phyloP scores from a whole-genome alignment of 2,797 vertebrate genomes.

The Dendrocincla fuliginosa region DNA sequence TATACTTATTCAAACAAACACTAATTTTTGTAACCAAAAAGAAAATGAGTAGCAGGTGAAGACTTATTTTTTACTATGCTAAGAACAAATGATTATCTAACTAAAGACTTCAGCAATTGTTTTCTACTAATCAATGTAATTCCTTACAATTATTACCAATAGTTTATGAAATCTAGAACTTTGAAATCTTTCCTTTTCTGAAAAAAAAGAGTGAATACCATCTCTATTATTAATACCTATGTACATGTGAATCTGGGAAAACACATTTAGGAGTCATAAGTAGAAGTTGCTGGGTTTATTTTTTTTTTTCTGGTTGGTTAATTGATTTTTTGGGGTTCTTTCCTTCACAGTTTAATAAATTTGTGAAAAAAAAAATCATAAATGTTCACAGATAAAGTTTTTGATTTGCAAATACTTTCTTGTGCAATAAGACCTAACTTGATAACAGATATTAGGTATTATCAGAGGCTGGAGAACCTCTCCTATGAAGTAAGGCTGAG shows the following conservation, averaged over 20 bases:
- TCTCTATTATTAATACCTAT: background rate
- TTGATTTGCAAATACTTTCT: background rate
- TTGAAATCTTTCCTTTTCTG: background rate
- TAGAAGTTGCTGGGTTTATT: background rate
- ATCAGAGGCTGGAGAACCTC: background rate
- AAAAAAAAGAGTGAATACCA: background rate
- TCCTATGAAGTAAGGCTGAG: background rate
- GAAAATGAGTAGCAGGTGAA: background rate
- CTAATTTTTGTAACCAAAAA: background rate
- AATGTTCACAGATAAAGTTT: background rate
- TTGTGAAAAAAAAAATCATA: background rate
- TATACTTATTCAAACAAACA: background rate
- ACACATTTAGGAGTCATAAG: fast-evolving
- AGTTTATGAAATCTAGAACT: background rate
- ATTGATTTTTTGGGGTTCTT: background rate
- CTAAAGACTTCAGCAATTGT: background rate
- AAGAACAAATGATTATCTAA: background rate
- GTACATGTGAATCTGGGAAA: background rate
- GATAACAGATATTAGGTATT: background rate
- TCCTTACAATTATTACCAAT: background rate
- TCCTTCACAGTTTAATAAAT: background rate
- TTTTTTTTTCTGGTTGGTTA: background rate
- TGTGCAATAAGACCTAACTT: background rate
- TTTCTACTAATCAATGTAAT: background rate
- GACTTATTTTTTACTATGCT: background rate